These are phyloP conservation scores for Drosophila peninsularis DNA, from an alignment of 2,888 invertebrate genomes.

Conservation along the genomic window DNA sequence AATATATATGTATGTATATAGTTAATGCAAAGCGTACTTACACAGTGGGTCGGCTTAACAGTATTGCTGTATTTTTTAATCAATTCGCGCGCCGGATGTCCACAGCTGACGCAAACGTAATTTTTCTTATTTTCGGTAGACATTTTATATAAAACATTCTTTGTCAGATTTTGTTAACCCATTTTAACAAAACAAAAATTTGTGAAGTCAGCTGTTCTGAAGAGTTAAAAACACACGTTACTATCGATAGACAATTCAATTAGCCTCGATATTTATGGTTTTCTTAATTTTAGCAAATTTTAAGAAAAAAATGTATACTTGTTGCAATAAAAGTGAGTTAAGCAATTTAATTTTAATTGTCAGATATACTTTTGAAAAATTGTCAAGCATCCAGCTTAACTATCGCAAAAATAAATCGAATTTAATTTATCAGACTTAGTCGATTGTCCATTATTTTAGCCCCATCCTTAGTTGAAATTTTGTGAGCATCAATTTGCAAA, in stretches of 20 bases:
- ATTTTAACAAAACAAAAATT: conserved; percentile 10
- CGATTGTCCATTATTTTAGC: conserved; percentile 36
- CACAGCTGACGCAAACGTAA: conserved; percentile 89
- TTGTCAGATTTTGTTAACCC: background rate
- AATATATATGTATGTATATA: no score
- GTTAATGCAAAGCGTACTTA: conserved; percentile 85
- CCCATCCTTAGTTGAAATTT: conserved; percentile 50
- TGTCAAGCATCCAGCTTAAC: conserved; percentile 37
- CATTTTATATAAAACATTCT: conserved; percentile 26
- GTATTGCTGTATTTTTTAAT: conserved; percentile 89
- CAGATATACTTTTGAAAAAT: conserved; percentile 34
- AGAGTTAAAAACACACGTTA: background rate
- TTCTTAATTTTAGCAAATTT: background rate
- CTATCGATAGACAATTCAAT: conserved; percentile 20
- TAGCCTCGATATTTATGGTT: conserved; percentile 1
- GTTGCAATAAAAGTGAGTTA: background rate
- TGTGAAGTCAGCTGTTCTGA: conserved; percentile 35
- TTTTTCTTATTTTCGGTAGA: conserved; percentile 35
- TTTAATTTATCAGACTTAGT: conserved; percentile 33
- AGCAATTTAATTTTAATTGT: conserved; percentile 13
- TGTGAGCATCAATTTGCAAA: conserved; percentile 59
- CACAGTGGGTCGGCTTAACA: conserved; percentile 90
- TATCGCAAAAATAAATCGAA: conserved; percentile 45
- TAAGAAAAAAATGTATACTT: background rate
- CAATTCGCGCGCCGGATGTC: conserved; percentile 87